Evolutionary conservation across 1,140 invertebrate species (phyloP).

Genomic region (Brachionus paranguensis): DNA sequence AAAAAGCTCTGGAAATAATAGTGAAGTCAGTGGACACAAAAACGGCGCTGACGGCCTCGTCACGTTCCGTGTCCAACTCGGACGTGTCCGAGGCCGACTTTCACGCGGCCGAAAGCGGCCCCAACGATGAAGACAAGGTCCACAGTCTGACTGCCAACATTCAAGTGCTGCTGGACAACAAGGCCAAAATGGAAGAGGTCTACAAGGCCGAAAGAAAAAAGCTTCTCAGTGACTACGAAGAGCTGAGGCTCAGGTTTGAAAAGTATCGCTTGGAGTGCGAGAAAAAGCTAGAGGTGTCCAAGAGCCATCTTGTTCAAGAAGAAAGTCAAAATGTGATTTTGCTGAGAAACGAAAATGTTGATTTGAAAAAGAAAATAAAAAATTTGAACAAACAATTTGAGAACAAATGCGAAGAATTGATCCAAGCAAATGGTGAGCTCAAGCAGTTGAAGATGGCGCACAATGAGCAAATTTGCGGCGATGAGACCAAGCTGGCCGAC

Average conservation of each 20-base stretch:
- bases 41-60: neutral
- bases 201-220: conserved; percentile 20
- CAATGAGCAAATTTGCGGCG: neutral
- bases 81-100: conserved; percentile 17
- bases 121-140: neutral
- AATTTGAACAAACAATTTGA: conserved; percentile 36
- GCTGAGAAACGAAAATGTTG: conserved; percentile 6
- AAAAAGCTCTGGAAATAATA: conserved; percentile 36
- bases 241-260: neutral
- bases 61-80: neutral
- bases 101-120: neutral
- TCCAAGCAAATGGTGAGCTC: neutral
- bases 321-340: neutral
- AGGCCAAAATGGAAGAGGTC: conserved; percentile 11
- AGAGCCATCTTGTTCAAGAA: neutral
- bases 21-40: conserved; percentile 17
- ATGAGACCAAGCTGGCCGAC: neutral
- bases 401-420: conserved; percentile 29
- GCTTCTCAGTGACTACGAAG: neutral
- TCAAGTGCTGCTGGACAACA: neutral
- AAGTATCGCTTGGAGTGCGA: neutral
- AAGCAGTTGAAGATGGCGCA: conserved; percentile 12
- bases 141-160: neutral
- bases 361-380: conserved; percentile 24
- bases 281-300: neutral